These are phyloP conservation scores for Lathronympha strigana DNA, from an alignment of 2,888 invertebrate genomes.

Conservation along the genomic window DNA sequence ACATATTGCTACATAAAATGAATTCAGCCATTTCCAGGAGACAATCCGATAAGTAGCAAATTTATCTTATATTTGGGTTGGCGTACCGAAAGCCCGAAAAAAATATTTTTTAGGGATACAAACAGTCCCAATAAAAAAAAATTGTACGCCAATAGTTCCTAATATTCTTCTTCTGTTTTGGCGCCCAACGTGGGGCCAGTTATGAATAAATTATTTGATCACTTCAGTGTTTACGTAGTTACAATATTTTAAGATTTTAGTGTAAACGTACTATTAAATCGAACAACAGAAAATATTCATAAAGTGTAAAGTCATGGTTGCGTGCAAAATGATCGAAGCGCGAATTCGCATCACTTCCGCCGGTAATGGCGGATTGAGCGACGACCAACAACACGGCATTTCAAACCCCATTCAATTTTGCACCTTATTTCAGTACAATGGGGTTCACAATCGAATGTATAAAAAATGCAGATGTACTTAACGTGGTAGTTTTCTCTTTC, in stretches of 20 bases:
- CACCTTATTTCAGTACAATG: not conserved
- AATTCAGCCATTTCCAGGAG: too few species aligned
- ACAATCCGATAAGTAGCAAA: too few species aligned
- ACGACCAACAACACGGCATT: not conserved
- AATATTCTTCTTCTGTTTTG: slow-evolving; percentile 4
- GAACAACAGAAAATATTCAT: not conserved
- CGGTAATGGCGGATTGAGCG: slow-evolving; percentile 69
- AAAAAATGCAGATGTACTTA: not conserved
- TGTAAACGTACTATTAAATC: not conserved
- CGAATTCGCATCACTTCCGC: slow-evolving; percentile 74
- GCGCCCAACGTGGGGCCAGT: slow-evolving; percentile 33
- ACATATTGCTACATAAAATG: too few species aligned
- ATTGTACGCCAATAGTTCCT: too few species aligned
- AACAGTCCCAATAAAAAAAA: too few species aligned
- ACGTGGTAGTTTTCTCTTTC: slow-evolving; percentile 13
- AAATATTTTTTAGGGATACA: too few species aligned
- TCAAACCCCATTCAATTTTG: not conserved
- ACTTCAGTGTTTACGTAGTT: not conserved
- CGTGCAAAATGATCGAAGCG: slow-evolving; percentile 58
- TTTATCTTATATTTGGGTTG: too few species aligned
- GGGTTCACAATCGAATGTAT: not conserved
- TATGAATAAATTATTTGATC: not conserved
- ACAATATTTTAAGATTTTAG: not conserved
- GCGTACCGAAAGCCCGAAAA: too few species aligned
- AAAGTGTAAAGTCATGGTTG: slow-evolving; percentile 21